Evolutionary conservation across 2,888 invertebrate species (phyloP).

Genomic region (Camponotus fellah): DNA sequence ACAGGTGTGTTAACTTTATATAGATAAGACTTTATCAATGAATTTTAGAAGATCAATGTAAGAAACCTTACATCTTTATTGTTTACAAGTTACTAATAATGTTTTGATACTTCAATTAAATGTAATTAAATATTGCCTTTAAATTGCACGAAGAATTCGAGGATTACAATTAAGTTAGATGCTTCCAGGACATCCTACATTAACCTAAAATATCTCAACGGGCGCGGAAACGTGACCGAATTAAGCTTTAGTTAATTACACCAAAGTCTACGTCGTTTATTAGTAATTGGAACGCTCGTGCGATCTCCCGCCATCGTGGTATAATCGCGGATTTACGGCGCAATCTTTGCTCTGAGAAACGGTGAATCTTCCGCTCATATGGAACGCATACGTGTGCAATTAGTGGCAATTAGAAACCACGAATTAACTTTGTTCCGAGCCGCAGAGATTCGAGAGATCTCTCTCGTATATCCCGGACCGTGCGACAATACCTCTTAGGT

Average conservation of each 20-base stretch:
- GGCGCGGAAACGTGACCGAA: slow-evolving; percentile 31
- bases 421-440: slow-evolving; percentile 39
- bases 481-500: slow-evolving; percentile 36
- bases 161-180: background rate
- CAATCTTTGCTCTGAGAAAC: slow-evolving; percentile 37
- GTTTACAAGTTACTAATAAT: background rate
- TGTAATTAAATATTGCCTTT: slow-evolving; percentile 12
- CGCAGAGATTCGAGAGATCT: slow-evolving; percentile 39
- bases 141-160: background rate
- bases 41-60: background rate
- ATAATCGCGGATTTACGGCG: slow-evolving; percentile 44
- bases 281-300: slow-evolving; percentile 44
- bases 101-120: background rate
- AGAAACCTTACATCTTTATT: background rate
- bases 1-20: background rate
- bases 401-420: slow-evolving; percentile 52
- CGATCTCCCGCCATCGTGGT: slow-evolving; percentile 30
- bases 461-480: slow-evolving; percentile 35
- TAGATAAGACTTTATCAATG: background rate
- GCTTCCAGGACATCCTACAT: background rate
- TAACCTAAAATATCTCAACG: slow-evolving; percentile 20
- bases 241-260: slow-evolving; percentile 50
- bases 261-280: slow-evolving; percentile 39
- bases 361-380: slow-evolving; percentile 41
- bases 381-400: slow-evolving; percentile 47